Conservation (phyloP, 1,140 invertebrate genomes). For the Rhagoletis pomonella region DNA sequence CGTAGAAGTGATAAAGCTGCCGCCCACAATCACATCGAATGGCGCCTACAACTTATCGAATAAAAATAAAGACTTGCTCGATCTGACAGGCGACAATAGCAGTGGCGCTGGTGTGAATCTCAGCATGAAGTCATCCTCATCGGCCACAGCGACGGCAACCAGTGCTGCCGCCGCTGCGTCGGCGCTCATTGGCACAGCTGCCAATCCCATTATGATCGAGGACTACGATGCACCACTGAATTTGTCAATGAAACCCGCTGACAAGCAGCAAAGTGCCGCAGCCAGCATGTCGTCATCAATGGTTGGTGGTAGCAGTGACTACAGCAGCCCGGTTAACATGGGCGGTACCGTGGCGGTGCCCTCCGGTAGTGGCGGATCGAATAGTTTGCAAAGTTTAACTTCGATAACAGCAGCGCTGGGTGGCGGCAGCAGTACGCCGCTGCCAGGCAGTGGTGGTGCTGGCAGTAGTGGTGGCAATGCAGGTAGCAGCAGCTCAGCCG, state of each 20-base stretch:
- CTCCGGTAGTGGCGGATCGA: slow-evolving; percentile 57
- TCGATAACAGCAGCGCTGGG: slow-evolving; percentile 73
- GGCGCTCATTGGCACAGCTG: slow-evolving; percentile 60
- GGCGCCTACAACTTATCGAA: slow-evolving; percentile 73
- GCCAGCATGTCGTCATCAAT: slow-evolving; percentile 21
- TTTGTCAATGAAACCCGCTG: slow-evolving; percentile 85
- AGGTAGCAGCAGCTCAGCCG: slow-evolving; percentile 58
- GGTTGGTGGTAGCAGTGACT: slow-evolving; percentile 54
- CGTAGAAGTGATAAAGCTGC: slow-evolving; percentile 86
- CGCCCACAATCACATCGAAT: slow-evolving; percentile 75
- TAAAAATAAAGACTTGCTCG: slow-evolving; percentile 70
- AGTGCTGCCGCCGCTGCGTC: slow-evolving; percentile 64
- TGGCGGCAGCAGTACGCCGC: slow-evolving; percentile 60
- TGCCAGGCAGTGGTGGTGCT: slow-evolving; percentile 57
- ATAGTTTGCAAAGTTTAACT: slow-evolving; percentile 72
- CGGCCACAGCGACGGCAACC: slow-evolving; percentile 54
- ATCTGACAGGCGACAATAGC: slow-evolving; percentile 64
- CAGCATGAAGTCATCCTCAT: slow-evolving; percentile 62
- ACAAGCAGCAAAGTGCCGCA: slow-evolving; percentile 72
- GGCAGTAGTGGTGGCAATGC: slow-evolving; percentile 61
- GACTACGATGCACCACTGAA: slow-evolving; percentile 86
- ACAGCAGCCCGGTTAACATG: slow-evolving; percentile 15
- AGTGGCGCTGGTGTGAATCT: slow-evolving; percentile 67
- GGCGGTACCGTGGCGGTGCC: slow-evolving; percentile 35
- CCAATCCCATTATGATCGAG: slow-evolving; percentile 75